Base-by-base conservation (phyloP, 2,113 vertebrate genomes). In the Numida meleagris region DNA sequence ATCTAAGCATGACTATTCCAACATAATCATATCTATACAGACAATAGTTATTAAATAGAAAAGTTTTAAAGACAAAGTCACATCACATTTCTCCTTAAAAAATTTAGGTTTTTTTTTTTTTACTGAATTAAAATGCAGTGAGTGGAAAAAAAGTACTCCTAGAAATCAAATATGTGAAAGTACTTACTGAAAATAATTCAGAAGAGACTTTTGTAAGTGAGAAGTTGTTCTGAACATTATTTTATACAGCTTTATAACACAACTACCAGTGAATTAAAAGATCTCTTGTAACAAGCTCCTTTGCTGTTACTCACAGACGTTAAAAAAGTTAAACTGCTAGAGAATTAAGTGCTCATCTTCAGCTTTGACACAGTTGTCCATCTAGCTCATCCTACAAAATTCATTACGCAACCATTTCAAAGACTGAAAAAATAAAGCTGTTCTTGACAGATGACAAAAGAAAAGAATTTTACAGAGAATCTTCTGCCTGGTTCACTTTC, bases 401-500 rank as follows among this genome's bases (percentile, higher is more conserved):
- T 83, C 29, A 67, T 29, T 82, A 89, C 66, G 92, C 70, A 93
- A 57, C 73, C 27, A 76, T 86, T 74, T 86, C 82, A 87, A 94
- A 89, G 59, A 77, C 20, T 3, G 43, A 40, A 84, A 75, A 80
- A 62, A 14, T 91, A 87, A 82, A 61, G 65, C 14, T 77, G 50
- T n/a, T 88, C 36, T 62, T 86, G 24, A 94, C 38, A 43, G 38
- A 77, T 23, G 42, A 74, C 24, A 80, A 62, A 86, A 62, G 8
- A 45, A 42, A 48, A 43, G 31, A 65, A 34, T 5, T 38, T 21
- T 51, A 63, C 29, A 74, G 33, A 63, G 25, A 90, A 78, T 3
- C 10, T 31, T 83, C 83, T 72, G 15, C 72, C 34, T 71, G 20
- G 34, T 12, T 83, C 61, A 83, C 27, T 61, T 78, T 45, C 12